These are phyloP conservation scores for Oryzias curvinotus DNA, from an alignment of 2,113 vertebrate species.

Conservation along the genomic window DNA sequence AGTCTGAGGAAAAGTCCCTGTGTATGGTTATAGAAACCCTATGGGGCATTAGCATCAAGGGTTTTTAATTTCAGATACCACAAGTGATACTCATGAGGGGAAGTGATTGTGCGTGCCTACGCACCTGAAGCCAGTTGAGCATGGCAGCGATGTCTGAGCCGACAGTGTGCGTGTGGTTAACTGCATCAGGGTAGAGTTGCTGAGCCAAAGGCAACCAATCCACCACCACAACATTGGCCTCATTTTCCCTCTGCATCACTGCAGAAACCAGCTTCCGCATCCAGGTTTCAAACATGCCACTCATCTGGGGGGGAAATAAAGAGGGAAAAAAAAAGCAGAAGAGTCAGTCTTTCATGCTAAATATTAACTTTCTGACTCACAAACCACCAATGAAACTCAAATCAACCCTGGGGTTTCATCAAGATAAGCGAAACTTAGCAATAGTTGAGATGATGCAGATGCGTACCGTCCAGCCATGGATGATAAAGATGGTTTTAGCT, in stretches of 20 bases:
- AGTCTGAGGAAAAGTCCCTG: conserved; percentile 16
- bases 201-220: conserved; percentile 89
- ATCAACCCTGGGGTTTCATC: not conserved
- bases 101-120: not conserved
- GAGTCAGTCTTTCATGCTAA: conserved; percentile 4
- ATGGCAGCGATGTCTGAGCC: conserved; percentile 81
- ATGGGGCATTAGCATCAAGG: not conserved
- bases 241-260: conserved; percentile 81
- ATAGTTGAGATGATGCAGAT: not conserved
- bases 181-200: conserved; percentile 87
- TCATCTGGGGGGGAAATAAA: conserved; percentile 82
- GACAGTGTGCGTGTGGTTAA: conserved; percentile 83
- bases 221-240: conserved; percentile 88
- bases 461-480: conserved; percentile 93
- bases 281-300: conserved; percentile 89
- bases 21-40: not conserved
- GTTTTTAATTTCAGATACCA: not conserved
- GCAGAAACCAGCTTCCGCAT: conserved; percentile 85
- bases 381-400: not conserved
- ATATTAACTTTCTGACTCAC: not conserved
- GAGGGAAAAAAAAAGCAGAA: not conserved
- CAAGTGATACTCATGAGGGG: not conserved
- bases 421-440: too few relatives aligned
- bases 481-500: conserved; percentile 90
- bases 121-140: conserved; percentile 89